Conservation (phyloP, 2,797 vertebrate species). For the Typhlichthys eigenmanni region DNA sequence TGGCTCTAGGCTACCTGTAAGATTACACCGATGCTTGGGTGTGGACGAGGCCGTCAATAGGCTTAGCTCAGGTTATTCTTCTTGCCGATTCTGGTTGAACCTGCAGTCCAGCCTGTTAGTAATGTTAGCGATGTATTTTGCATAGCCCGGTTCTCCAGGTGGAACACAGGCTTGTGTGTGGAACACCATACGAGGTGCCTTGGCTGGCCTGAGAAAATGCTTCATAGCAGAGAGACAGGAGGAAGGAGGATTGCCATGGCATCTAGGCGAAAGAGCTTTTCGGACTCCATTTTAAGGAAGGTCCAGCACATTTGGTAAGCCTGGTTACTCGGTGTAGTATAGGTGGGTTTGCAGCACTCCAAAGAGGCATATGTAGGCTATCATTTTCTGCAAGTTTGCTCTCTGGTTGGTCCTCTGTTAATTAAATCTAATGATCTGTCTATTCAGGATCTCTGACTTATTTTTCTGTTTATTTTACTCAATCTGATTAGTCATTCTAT, state of each 20-base stretch:
- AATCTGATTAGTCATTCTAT: too few species aligned
- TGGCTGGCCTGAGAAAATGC: slow-evolving; percentile 30
- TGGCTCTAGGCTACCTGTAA: slow-evolving; percentile 45
- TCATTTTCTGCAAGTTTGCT: too few species aligned
- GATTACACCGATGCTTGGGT: slow-evolving; percentile 38
- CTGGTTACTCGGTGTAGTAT: too few species aligned
- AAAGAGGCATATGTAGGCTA: too few species aligned
- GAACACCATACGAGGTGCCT: slow-evolving; percentile 16
- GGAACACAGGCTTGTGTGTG: slow-evolving; percentile 8
- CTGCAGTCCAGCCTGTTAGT: slow-evolving; percentile 7
- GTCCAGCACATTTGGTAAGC: slow-evolving; percentile 49
- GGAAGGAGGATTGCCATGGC: slow-evolving; percentile 9
- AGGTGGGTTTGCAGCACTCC: neutral
- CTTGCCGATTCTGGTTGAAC: neutral
- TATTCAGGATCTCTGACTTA: too few species aligned
- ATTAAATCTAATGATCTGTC: too few species aligned
- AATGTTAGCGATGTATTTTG: slow-evolving; percentile 15
- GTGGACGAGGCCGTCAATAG: slow-evolving; percentile 28
- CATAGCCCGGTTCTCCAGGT: slow-evolving; percentile 9
- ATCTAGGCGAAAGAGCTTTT: slow-evolving; percentile 36
- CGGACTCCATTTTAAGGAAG: slow-evolving; percentile 36
- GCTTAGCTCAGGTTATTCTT: slow-evolving; percentile 14
- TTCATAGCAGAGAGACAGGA: slow-evolving; percentile 29
- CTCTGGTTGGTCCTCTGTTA: too few species aligned
- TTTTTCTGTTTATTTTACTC: too few species aligned